Evolutionary conservation across 2,888 invertebrate genomes (phyloP), one percentile per base, ranked within the genome.

Genomic region (Drosophila kambysellisi): DNA sequence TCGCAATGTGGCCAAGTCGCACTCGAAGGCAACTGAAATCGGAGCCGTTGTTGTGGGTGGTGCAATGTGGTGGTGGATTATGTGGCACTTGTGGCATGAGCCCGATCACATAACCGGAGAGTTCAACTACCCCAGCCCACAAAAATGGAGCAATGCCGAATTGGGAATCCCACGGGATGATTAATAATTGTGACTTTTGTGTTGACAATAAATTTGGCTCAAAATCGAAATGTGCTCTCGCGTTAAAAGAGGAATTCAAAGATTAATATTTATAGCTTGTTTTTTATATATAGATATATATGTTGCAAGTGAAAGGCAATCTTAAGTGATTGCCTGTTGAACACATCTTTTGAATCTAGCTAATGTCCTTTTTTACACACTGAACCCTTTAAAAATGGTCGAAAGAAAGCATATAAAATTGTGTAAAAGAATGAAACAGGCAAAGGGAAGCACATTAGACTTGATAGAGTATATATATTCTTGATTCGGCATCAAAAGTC

Each of bases 21-120:
- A 95, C 20, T 93, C 94, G 0, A 95, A 94, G 83, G 91, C 81
- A 20, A 89, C 94, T 3, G 56, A 92, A 39, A 79, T 93, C 41
- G 75, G 93, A 63, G 95, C 96, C 6, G 95, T 96, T 87, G 66
- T 91, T 4, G 82, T 95, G 0, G 95, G 95, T 57, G 97, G 95
- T 0, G n/a, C 96, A n/a, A 95, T 95, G 92, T 97, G 97, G 97
- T 97, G 96, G 95, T 98, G 97, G 97, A 94, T 98, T 70, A 92
- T 97, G 1, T 97, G 96, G 94, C 97, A 97, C 91, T 82, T 96
- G 41, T 95, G 95, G 91, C 96, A 96, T 53, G 97, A 97, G 89
- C 95, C 94, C 33, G 96, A 95, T 33, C 97, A 97, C 91, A 92
- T 98, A 81, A 94, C 94, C 79, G 97, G 98, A 74, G 97, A 98